Evolutionary conservation across 2,888 invertebrate genomes (phyloP), one percentile per base, ranked within the genome.

Genomic region (Andrena dorsata): DNA sequence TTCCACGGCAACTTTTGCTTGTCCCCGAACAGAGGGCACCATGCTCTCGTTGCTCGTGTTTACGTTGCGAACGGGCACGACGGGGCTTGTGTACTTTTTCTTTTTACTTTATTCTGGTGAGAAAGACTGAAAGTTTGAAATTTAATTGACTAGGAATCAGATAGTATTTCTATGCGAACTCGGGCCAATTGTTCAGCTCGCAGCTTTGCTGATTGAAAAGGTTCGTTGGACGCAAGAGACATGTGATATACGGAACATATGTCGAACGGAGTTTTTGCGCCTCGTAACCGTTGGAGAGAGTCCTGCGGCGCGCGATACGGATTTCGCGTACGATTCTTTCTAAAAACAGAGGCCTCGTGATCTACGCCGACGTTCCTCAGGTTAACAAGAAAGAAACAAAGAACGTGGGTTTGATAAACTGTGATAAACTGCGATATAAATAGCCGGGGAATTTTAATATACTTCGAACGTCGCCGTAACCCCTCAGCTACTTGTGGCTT

Each of bases 311-410:
- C 23, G 28, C 53, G 23, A 32, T 28, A 53, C 32, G 47, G 26
- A 69, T 69, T 79, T 69, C 69, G n/a, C 23, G 6, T 10, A 16
- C 30, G 28, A 47, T 26, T 49, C 61, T 76, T 79, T 69, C 76
- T 76, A 76, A 53, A 76, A 47, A 53, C 35, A 8, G 35, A 53
- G 53, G 13, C 23, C 63, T 8, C 20, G n/a, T 16, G 5, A 26
- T 23, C 16, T 3, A 10, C 3, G 13, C 5, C 41, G 7, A 0
- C 20, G 20, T 28, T 35, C n/a, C 13, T 23, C 20, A 47, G 32
- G n/a, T 51, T 49, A 65, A 26, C n/a, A n/a, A 13, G 16, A 35
- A 49, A n/a, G 13, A 56, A 35, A 32, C 6, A 20, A 8, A 51
- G 26, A 49, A 53, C 0, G n/a, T 20, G 41, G 41, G 16, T 5